Evolutionary conservation across 2,888 invertebrate genomes (phyloP), one percentile per base, ranked within the genome.

Genomic region (Rhogogaster chlorosoma): DNA sequence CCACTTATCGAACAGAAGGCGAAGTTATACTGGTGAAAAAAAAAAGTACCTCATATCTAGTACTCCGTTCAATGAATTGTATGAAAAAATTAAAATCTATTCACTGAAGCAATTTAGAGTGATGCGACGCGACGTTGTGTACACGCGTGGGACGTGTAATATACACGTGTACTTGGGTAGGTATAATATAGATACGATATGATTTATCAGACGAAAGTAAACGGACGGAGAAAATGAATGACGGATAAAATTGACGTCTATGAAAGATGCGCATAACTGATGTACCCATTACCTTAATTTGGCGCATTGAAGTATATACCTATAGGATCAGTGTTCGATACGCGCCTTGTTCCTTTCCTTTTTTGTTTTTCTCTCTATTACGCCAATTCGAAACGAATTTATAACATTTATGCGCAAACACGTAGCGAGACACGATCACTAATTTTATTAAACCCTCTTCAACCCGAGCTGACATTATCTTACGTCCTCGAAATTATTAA

Each of bases 1-100:
- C 71, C 71, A 73, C 38, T 73, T 42, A 42, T 73, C 71, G 32
- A 67, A 67, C 67, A 67, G 67, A 67, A 67, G 32, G 29, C 15
- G 67, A 67, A 32, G 67, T 32, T 67, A 32, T 67, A 9, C 5
- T 10, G 38, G 2, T 0, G 29, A 22, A 29, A 18, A 6, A 70
- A 70, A 15, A 70, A 12, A 70, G n/a, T 70, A 32, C 15, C n/a
- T 18, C n/a, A 53, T n/a, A n/a, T 2, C 7, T 53, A n/a, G n/a
- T n/a, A 42, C 42, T 18, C 7, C 42, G 42, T 36, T 38, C 71
- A 73, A 73, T 42, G 42, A 73, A 73, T 73, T 73, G 38, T 42
- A 73, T 73, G 36, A 42, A 73, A 73, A 73, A 42, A 73, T 73
- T 22, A 73, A 38, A 42, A 42, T 22, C 70, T 42, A 42, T 73